These are phyloP conservation scores for Chauna torquata DNA, from an alignment of 2,113 vertebrate species.

Conservation along the genomic window DNA sequence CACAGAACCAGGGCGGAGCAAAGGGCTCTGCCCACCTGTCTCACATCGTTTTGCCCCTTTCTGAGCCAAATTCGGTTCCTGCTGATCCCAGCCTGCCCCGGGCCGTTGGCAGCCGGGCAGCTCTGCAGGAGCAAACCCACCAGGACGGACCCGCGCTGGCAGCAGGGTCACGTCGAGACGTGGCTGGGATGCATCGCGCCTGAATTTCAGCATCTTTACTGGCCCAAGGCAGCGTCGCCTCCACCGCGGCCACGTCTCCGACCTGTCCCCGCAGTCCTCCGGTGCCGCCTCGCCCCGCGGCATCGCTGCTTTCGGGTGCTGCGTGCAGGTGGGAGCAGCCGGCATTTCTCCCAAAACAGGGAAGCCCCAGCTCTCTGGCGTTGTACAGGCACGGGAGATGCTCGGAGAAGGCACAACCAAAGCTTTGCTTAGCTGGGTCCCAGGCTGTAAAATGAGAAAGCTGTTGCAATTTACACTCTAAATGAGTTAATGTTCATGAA, in stretches of 20 bases:
- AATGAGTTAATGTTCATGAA: neutral
- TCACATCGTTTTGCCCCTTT: neutral
- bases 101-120: neutral
- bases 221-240: neutral
- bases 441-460: neutral
- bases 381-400: accelerated
- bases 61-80: neutral
- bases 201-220: neutral
- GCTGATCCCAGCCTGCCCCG: neutral
- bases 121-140: neutral
- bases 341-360: neutral
- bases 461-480: neutral
- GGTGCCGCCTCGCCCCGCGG: neutral
- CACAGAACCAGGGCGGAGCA: neutral
- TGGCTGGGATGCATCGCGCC: neutral
- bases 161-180: too few species aligned
- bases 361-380: neutral
- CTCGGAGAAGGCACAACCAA: neutral
- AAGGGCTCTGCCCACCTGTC: neutral
- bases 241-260: neutral
- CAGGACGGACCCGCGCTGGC: too few species aligned
- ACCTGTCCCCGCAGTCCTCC: neutral
- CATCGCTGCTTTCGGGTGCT: neutral
- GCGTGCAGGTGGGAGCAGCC: neutral
- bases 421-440: neutral